Conservation (phyloP, 2,888 invertebrate genomes). For the Melipona bicolor region DNA sequence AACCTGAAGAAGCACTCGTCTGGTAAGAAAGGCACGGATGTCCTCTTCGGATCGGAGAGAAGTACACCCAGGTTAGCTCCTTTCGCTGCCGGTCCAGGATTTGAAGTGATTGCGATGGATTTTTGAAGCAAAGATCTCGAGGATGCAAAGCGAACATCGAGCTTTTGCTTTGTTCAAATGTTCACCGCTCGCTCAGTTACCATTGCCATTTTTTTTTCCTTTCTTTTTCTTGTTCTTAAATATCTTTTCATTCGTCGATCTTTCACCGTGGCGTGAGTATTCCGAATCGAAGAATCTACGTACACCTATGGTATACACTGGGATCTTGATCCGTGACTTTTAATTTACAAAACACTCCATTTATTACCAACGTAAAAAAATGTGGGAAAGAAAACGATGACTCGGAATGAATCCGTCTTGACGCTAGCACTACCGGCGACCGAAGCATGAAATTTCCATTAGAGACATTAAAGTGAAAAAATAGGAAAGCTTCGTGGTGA, state of each 20-base stretch:
- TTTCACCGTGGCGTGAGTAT: too few species aligned
- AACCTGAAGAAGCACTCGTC: slow-evolving; percentile 53
- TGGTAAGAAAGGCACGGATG: slow-evolving; percentile 25
- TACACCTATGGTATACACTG: too few species aligned
- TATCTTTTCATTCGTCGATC: neutral
- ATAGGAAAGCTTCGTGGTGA: too few species aligned
- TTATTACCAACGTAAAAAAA: too few species aligned
- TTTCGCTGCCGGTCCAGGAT: neutral
- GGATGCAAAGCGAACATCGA: slow-evolving; percentile 6
- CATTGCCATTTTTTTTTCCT: neutral
- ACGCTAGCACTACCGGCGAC: too few species aligned
- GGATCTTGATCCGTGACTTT: too few species aligned
- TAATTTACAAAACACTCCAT: too few species aligned
- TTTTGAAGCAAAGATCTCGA: neutral
- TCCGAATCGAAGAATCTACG: too few species aligned
- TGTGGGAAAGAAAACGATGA: too few species aligned
- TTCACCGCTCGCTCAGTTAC: neutral
- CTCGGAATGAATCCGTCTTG: too few species aligned
- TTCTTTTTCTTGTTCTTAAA: rapidly evolving
- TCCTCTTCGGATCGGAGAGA: slow-evolving; percentile 16
- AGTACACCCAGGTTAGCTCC: slow-evolving; percentile 44
- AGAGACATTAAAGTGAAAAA: too few species aligned
- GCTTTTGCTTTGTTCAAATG: neutral
- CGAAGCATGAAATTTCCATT: too few species aligned
- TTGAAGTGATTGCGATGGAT: neutral